Evolutionary conservation across 2,113 vertebrate genomes (phyloP).

Genomic region (Chaetodon trifascialis): DNA sequence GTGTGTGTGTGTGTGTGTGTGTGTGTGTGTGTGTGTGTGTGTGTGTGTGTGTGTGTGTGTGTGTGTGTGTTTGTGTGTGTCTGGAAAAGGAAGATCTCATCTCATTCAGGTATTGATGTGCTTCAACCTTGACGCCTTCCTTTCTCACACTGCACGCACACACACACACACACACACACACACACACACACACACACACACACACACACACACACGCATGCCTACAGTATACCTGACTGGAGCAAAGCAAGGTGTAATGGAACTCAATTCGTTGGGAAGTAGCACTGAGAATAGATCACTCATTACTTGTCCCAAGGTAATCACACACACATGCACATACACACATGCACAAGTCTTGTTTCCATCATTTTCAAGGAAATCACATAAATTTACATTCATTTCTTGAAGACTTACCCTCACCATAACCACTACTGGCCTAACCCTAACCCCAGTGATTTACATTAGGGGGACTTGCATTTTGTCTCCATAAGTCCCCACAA

Average conservation of each 20-base stretch:
- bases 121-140: constrained; percentile 55
- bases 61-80: neutral
- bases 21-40: too few species aligned
- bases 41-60: constrained; percentile 3
- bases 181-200: constrained; percentile 19
- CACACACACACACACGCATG: constrained; percentile 2
- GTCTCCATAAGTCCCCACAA: too few species aligned
- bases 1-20: neutral
- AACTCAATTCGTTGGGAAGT: constrained; percentile 63
- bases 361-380: too few species aligned
- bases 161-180: constrained; percentile 5
- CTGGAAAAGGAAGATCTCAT: constrained; percentile 22
- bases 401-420: too few species aligned
- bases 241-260: constrained; percentile 66
- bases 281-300: constrained; percentile 59
- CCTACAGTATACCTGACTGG: constrained; percentile 36
- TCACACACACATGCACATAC: constrained; percentile 4
- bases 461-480: too few species aligned
- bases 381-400: too few species aligned
- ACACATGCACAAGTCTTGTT: neutral
- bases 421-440: too few species aligned
- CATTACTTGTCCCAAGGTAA: constrained; percentile 62
- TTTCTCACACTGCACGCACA: constrained; percentile 25
- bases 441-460: too few species aligned
- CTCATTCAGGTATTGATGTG: constrained; percentile 51